Conservation (phyloP, 2,113 vertebrate species). For the Grallaria varia region DNA sequence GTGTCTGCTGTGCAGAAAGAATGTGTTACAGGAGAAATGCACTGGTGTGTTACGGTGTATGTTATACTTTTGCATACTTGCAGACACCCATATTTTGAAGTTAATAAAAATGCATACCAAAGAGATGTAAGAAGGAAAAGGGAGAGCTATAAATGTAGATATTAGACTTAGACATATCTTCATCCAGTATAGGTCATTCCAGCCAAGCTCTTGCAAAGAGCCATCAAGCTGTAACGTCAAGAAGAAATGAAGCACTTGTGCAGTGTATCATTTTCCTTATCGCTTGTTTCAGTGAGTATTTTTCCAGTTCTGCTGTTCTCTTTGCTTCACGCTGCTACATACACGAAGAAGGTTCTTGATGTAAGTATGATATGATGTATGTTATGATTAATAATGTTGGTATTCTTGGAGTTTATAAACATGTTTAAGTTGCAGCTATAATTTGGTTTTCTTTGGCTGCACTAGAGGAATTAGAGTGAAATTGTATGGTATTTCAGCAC, state of each 20-base stretch:
- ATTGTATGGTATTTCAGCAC: neutral
- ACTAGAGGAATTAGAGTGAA: neutral
- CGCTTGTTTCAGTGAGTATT: slow-evolving; percentile 89
- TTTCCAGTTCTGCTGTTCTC: slow-evolving; percentile 97
- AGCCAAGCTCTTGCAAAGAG: neutral
- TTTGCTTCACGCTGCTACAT: slow-evolving; percentile 95
- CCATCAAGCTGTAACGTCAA: neutral
- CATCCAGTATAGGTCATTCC: neutral
- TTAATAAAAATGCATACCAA: neutral
- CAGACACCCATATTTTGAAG: neutral
- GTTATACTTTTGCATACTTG: neutral
- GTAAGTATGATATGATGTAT: slow-evolving; percentile 80
- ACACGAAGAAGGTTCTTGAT: slow-evolving; percentile 95
- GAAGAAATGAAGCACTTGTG: neutral
- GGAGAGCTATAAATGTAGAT: neutral
- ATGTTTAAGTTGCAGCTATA: neutral
- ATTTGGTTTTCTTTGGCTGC: neutral
- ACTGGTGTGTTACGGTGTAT: neutral
- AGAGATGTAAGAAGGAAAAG: neutral
- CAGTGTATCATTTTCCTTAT: slow-evolving; percentile 76
- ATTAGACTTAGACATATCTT: neutral
- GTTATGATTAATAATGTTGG: neutral
- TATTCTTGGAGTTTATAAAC: neutral
- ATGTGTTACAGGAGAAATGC: neutral
- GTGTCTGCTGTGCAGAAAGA: neutral